Evolutionary conservation across 2,888 invertebrate species (phyloP), one percentile per base, ranked within the genome.

Genomic region (Therioaphis trifolii): DNA sequence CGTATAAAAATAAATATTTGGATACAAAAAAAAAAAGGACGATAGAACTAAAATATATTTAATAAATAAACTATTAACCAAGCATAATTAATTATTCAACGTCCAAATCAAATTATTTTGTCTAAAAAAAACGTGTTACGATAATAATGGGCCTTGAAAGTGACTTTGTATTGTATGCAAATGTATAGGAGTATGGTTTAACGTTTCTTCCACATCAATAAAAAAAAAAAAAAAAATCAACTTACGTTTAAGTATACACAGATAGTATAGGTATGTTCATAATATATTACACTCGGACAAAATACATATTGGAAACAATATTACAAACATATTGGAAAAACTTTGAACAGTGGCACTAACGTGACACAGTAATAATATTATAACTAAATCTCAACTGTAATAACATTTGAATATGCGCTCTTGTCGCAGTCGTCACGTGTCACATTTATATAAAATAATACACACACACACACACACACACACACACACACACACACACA

Each of bases 161-260:
- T 72, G 2, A 72, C 29, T 72, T 52, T 43, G 71, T 29, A 52
- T 72, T 49, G 49, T 72, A 49, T 29, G n/a, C 29, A 72, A 52
- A 72, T n/a, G 4, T n/a, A 49, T n/a, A n/a, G n/a, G 21, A 72
- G 49, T 27, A 29, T 29, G 27, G n/a, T 46, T 49, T 18, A 46
- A n/a, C 27, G 27, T 11, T 49, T 24, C 71, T 5, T 15, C 29
- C 2, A 12, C 5, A n/a, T 15, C 7, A 7, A 3, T 35, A 35
- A 18, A 7, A 49, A 49, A 18, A 49, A 15, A 49, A 71, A 4
- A 46, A 71, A 27, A 7, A 71, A 71, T 71, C 18, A 18, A 71
- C 12, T 71, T 27, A 27, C 18, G 15, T 24, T 52, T 21, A 52
- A 21, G n/a, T 12, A n/a, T 52, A 21, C 14, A 46, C 12, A 1